phyloP scores from a whole-genome alignment of 1,140 invertebrate species.

The Wiebesia pumilae region DNA sequence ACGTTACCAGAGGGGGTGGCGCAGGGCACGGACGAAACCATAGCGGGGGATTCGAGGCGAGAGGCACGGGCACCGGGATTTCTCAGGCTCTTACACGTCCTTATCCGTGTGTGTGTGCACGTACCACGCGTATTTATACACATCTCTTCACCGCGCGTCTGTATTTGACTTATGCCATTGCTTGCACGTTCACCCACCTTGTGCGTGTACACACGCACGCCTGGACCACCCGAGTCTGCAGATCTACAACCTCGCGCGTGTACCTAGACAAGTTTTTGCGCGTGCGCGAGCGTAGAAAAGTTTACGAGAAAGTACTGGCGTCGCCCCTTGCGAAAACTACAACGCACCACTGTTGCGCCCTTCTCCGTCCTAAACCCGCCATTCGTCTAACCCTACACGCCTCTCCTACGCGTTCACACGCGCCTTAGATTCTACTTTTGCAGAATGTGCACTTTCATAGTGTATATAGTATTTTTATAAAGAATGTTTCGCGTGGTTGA shows the following conservation, averaged over 20 bases:
- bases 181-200: no score
- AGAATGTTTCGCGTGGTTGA: no score
- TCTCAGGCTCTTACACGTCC: background rate
- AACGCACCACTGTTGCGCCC: background rate
- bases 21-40: background rate
- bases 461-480: no score
- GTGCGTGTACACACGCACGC: no score
- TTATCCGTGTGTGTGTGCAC: background rate
- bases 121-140: background rate
- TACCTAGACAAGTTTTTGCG: background rate
- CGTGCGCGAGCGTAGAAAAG: constrained; percentile 19
- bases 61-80: background rate
- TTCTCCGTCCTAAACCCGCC: background rate
- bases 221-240: no score
- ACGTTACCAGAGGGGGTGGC: background rate
- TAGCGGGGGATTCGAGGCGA: background rate
- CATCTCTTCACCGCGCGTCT: background rate
- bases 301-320: constrained; percentile 4
- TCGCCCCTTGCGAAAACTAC: constrained; percentile 18
- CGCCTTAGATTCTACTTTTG: no score
- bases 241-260: background rate
- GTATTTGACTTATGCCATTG: background rate
- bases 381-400: constrained; percentile 38
- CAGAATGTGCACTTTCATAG: no score
- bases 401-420: background rate